Percentiles rank a stretch among this genome's conserved stretches.
Conservation (phyloP, 2,888 invertebrate genomes). For the Laspeyria flexula region DNA sequence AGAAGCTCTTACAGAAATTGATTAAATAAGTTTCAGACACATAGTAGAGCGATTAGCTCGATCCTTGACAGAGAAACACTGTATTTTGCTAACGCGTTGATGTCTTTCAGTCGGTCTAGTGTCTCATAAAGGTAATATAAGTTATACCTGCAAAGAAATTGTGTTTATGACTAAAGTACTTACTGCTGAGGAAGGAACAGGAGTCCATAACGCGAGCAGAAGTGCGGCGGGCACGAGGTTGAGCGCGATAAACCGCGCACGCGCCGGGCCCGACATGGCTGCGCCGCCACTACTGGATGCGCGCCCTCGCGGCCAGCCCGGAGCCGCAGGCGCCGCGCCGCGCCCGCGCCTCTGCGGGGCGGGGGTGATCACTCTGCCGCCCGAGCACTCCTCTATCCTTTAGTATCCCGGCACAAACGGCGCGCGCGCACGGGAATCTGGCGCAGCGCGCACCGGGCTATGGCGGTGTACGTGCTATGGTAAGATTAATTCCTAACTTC, state of each 20-base stretch:
- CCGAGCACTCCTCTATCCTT: slow-evolving; percentile 76
- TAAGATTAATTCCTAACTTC: slow-evolving; percentile 52
- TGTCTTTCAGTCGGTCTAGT: slow-evolving; percentile 48
- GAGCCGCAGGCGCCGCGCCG: slow-evolving; percentile 54
- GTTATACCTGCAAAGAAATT: slow-evolving; percentile 17
- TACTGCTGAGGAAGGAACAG: slow-evolving; percentile 68
- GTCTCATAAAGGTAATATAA: not conserved
- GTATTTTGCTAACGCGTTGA: slow-evolving; percentile 49
- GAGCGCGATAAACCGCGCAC: slow-evolving; percentile 73
- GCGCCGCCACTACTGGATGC: slow-evolving; percentile 81
- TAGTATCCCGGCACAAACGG: slow-evolving; percentile 84
- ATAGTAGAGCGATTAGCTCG: not conserved
- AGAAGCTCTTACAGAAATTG: not conserved
- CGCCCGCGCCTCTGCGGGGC: slow-evolving; percentile 58
- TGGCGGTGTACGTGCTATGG: slow-evolving; percentile 83
- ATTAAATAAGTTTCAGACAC: not conserved
- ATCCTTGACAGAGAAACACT: not conserved
- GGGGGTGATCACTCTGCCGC: slow-evolving; percentile 69
- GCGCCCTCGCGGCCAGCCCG: slow-evolving; percentile 63
- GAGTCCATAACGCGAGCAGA: slow-evolving; percentile 64
- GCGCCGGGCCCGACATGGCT: slow-evolving; percentile 85
- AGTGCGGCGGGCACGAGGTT: slow-evolving; percentile 69
- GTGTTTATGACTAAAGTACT: slow-evolving; percentile 52
- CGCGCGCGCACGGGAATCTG: slow-evolving; percentile 84
- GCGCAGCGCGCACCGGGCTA: slow-evolving; percentile 83